Evolutionary conservation across 2,113 vertebrate species (phyloP).

Genomic region (Festucalex cinctus): DNA sequence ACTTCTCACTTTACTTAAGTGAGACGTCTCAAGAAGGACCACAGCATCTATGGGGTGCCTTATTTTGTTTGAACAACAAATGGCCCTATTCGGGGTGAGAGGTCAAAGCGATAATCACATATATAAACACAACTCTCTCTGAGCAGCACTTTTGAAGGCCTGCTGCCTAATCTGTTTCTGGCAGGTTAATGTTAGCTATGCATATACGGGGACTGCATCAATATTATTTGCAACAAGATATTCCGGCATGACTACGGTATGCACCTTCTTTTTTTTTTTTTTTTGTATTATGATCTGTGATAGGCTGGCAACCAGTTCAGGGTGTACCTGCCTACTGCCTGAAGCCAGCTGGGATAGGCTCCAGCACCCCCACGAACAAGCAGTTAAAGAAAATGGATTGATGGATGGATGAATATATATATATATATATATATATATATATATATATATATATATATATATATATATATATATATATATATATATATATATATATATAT

Average conservation of each 20-base stretch:
- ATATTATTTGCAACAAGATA: neutral
- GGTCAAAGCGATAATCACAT: slow-evolving; percentile 71
- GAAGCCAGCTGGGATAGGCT: too few relatives aligned
- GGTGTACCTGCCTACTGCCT: too few relatives aligned
- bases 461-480: too few relatives aligned
- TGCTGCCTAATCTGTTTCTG: slow-evolving; percentile 47
- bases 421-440: too few relatives aligned
- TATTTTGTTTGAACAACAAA: slow-evolving; percentile 67
- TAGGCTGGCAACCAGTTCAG: too few relatives aligned
- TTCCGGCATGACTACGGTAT: neutral
- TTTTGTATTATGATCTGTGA: too few relatives aligned
- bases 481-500: neutral
- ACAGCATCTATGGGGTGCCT: slow-evolving; percentile 44
- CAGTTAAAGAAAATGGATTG: too few relatives aligned
- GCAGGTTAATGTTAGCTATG: slow-evolving; percentile 62
- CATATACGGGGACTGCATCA: slow-evolving; percentile 24
- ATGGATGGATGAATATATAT: too few relatives aligned
- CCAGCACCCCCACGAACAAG: too few relatives aligned
- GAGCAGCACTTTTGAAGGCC: slow-evolving; percentile 28
- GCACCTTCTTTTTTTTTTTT: too few relatives aligned
- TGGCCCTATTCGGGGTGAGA: slow-evolving; percentile 50
- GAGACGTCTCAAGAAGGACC: slow-evolving; percentile 35
- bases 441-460: too few relatives aligned
- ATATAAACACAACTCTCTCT: slow-evolving; percentile 59
- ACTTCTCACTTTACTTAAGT: slow-evolving; percentile 30